Evolutionary conservation across 1,140 invertebrate genomes (phyloP), one percentile per base, ranked within the genome.

Genomic region (Pseudobourletiella spinata): DNA sequence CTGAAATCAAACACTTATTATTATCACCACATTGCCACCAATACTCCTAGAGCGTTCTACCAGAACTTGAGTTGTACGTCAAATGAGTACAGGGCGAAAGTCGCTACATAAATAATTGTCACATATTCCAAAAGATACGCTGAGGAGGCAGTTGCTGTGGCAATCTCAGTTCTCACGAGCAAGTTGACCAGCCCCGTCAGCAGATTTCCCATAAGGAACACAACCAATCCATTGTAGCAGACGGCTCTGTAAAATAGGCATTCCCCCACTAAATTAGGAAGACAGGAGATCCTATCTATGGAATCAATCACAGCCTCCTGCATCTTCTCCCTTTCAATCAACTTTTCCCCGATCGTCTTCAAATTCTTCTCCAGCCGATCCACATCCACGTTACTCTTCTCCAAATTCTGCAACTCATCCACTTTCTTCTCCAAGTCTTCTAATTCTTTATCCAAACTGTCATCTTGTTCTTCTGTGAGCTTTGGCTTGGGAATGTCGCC

Each of bases 101-200:
- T 67, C 50, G 48, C 25, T 2, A 44, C 24, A 18, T 28, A 30
- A 28, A 70, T 57, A 26, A 50, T 8, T 22, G 57, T 51, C 1
- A 58, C 29, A 61, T 70, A 70, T 14, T n/a, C 14, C 56, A 59
- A 62, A 24, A 70, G 20, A 42, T 39, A 48, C 20, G 60, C 32
- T 16, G 64, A 11, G 1, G 63, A 59, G 15, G 56, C 25, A 2
- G 16, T 14, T 14, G 28, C 35, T 24, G 75, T 70, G 3, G 82
- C 71, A 44, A 80, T 75, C 51, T 84, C 71, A 42, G 87, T 87
- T 63, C 80, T 75, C 15, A 88, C 74, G 25, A 73, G 74, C 68
- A 88, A 75, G 77, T 94, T 93, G 15, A 93, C 77, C 25, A 83
- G 57, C 39, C 90, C 90, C 24, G 89, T 93, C 11, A 86, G 71